Conservation (phyloP, 1,140 invertebrate genomes). For the Tetragnatha versicolor region DNA sequence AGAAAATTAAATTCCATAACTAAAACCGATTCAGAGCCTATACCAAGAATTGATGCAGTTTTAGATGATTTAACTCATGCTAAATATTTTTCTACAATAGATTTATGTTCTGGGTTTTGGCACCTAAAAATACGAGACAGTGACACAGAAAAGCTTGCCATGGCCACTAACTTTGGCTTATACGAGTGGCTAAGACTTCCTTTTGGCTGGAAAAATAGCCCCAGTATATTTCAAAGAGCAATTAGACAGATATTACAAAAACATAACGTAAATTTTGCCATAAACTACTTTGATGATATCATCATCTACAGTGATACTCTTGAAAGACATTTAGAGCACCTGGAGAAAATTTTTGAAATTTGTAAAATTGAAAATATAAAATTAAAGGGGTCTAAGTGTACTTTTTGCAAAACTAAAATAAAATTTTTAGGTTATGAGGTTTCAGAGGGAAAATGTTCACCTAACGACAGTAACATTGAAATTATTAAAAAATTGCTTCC, state of each 20-base stretch:
- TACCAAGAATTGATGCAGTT: background rate
- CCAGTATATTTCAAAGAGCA: too few relatives aligned
- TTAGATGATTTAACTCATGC: background rate
- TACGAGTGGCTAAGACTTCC: too few relatives aligned
- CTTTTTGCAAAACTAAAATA: background rate
- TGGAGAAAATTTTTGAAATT: conserved; percentile 13
- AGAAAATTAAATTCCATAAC: conserved; percentile 7
- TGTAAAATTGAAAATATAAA: background rate
- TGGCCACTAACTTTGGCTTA: conserved; percentile 57
- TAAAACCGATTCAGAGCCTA: too few relatives aligned
- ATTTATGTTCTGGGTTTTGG: background rate
- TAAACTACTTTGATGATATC: too few relatives aligned
- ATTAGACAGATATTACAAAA: conserved; percentile 58
- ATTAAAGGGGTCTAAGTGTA: background rate
- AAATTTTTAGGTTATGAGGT: background rate
- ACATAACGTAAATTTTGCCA: conserved; percentile 57
- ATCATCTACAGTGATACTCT: conserved; percentile 24
- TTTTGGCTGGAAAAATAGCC: too few relatives aligned
- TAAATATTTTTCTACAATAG: conserved; percentile 6
- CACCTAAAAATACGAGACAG: background rate
- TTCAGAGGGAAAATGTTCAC: background rate
- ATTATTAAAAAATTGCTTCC: conserved; percentile 47
- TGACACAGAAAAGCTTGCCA: conserved; percentile 55
- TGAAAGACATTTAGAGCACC: conserved; percentile 29
- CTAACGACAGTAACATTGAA: conserved; percentile 14